phyloP scores from a whole-genome alignment of 2,888 invertebrate species.

The Ormyrus nitidulus region DNA sequence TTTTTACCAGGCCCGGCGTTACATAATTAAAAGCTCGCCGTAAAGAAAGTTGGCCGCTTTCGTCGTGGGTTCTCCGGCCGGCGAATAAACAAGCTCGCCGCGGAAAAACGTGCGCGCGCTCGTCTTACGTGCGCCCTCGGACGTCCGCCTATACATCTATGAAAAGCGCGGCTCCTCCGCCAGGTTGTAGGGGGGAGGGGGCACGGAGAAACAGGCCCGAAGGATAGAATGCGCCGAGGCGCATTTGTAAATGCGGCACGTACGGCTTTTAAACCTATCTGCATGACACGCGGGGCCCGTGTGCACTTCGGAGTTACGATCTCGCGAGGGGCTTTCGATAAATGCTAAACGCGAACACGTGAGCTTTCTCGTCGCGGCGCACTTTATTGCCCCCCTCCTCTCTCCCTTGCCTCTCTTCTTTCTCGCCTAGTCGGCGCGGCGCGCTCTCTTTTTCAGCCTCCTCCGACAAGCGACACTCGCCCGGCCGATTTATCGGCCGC shows the following conservation, averaged over 20 bases:
- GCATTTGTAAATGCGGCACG: slow-evolving; percentile 74
- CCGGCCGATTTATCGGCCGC: slow-evolving; percentile 41
- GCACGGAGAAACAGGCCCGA: slow-evolving; percentile 40
- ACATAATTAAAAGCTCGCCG: too few species aligned
- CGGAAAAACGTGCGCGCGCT: neutral
- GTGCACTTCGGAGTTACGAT: slow-evolving; percentile 73
- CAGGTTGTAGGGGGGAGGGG: slow-evolving; percentile 20
- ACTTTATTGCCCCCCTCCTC: slow-evolving; percentile 69
- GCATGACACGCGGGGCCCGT: slow-evolving; percentile 72
- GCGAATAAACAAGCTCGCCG: neutral
- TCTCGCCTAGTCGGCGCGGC: slow-evolving; percentile 18
- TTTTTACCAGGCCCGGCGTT: too few species aligned
- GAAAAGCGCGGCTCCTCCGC: neutral
- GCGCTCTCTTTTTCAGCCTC: slow-evolving; percentile 23
- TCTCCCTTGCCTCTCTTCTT: slow-evolving; percentile 42
- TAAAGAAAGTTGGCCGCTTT: too few species aligned
- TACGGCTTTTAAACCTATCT: slow-evolving; percentile 75
- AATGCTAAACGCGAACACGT: slow-evolving; percentile 75
- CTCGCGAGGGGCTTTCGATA: slow-evolving; percentile 72
- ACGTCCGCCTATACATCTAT: neutral
- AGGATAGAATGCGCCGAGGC: neutral
- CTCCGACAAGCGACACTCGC: slow-evolving; percentile 49
- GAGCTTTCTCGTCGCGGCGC: slow-evolving; percentile 73
- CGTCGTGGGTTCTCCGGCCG: too few species aligned
- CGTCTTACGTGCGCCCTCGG: neutral